phyloP scores from a whole-genome alignment of 2,113 vertebrate species.

The Sylvietta virens region DNA sequence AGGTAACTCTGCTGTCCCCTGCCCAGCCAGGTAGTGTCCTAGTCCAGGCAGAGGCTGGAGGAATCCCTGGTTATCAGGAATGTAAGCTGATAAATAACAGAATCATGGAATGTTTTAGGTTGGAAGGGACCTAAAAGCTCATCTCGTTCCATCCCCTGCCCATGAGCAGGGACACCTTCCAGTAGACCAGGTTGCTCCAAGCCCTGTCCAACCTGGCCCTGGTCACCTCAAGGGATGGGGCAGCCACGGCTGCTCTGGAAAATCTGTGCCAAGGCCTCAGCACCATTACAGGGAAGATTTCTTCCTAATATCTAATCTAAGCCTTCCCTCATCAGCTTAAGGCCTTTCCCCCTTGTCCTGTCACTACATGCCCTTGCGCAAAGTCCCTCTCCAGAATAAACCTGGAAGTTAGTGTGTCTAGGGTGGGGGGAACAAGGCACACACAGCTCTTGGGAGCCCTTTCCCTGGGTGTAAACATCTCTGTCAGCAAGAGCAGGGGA shows the following conservation, averaged over 20 bases:
- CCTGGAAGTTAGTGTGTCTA: neutral
- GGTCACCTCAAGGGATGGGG: neutral
- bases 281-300: neutral
- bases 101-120: neutral
- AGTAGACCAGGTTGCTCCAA: neutral
- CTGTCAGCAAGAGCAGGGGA: neutral
- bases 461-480: neutral
- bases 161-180: neutral
- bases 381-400: neutral
- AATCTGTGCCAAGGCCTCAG: neutral
- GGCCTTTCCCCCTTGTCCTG: neutral
- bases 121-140: neutral
- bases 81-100: neutral
- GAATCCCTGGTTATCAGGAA: neutral
- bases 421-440: neutral
- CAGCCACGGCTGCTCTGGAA: neutral
- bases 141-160: neutral
- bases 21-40: neutral
- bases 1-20: too few relatives aligned
- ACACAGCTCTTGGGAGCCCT: neutral
- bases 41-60: neutral
- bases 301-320: neutral
- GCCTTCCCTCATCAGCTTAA: neutral
- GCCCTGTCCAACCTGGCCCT: neutral
- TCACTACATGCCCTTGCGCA: neutral